A percentile compares a stretch with the other conserved stretches of the same genome.
Evolutionary conservation across 2,797 vertebrate species (phyloP).

Genomic region (Molossus alvarezi): DNA sequence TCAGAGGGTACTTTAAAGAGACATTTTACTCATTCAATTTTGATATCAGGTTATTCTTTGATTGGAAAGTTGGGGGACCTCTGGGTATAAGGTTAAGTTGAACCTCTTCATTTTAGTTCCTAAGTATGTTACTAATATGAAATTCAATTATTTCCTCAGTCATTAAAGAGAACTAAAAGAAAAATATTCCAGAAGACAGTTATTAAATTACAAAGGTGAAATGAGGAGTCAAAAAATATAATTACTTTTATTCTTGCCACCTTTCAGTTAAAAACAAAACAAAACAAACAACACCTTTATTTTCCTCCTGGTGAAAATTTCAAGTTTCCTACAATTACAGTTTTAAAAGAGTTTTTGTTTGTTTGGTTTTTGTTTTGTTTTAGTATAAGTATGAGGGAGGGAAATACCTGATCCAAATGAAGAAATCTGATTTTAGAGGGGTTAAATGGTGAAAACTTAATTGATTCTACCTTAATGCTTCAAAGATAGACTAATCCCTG

Average conservation of each 20-base stretch:
- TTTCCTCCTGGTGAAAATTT: constrained; percentile 42
- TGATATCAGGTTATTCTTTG: neutral
- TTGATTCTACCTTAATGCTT: neutral
- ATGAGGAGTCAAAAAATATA: neutral
- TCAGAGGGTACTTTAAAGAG: constrained; percentile 6
- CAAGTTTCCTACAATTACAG: constrained; percentile 32
- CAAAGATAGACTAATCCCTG: neutral
- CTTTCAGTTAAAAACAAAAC: neutral
- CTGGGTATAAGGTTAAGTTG: neutral
- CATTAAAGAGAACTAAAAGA: neutral
- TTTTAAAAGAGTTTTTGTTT: neutral
- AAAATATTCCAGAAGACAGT: neutral
- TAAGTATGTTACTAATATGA: neutral
- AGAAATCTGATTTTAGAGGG: fast-evolving
- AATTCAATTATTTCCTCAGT: constrained; percentile 51
- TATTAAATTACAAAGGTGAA: constrained; percentile 39
- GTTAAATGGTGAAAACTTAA: constrained; percentile 59
- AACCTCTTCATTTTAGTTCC: constrained; percentile 58
- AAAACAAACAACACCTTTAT: neutral
- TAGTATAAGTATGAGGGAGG: neutral
- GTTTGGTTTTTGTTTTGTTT: neutral
- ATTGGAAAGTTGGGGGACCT: neutral
- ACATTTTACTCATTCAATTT: constrained; percentile 22
- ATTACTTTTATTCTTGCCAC: constrained; percentile 37
- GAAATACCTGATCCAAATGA: constrained; percentile 45